Base-by-base conservation (phyloP, 2,888 invertebrate genomes). In the Camponotus fellah region DNA sequence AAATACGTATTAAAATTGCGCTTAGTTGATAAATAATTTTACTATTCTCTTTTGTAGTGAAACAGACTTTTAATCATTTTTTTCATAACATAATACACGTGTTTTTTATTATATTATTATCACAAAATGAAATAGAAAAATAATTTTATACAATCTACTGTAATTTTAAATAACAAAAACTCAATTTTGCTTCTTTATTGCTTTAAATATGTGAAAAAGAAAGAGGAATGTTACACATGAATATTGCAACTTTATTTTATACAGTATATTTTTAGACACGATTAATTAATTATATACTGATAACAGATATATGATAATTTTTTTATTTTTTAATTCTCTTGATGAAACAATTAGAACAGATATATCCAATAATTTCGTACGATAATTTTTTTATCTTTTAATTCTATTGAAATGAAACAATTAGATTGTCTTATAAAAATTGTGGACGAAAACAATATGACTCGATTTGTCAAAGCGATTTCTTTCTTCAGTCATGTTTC, bases 21-120 rank as follows among this genome's bases (percentile, higher is more conserved):
- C 43, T 75, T 62, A 75, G 2, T 26, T 43, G 3, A 14, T 2
- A 43, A 74, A 4, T 62, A 62, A 75, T 43, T 60, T 62, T 62
- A 34, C 14, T 71, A 71, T 8, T 9, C 5, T 10, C 26, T 40
- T 17, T 14, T 14, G 0, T 40, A 40, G 26, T 26, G 17, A 17
- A 58, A 72, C n/a, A 40, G 9, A 6, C 37, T 17, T 58, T 40
- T 43, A 43, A 74, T 60, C 8, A 3, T 10, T 43, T 43, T 21
- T 17, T 17, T 17, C 12, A n/a, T 32, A 34, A 12, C 1, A 69
- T 12, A n/a, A 12, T 26, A 26, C 2, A 26, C 2, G 26, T 2
- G 2, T 9, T 14, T 32, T 21, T 56, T 56, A 37, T 4, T 72
- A 1, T 17, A 21, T 37, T 6, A 34, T 34, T 9, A 4, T 3